phyloP scores from a whole-genome alignment of 2,797 vertebrate species.

The Pseudochaenichthys georgianus region DNA sequence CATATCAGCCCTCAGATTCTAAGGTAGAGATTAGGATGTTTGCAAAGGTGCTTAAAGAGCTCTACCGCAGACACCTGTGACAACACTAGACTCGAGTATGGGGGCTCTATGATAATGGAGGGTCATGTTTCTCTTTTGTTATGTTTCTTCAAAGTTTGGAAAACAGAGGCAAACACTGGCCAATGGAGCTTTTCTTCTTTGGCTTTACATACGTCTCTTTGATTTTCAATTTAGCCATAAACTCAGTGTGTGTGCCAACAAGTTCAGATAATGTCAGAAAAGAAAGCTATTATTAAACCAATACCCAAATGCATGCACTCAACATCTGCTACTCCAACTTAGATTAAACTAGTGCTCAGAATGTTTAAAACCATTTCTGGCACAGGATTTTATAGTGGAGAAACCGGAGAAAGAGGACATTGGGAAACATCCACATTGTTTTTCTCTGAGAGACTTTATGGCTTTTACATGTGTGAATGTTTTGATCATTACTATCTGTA shows the following conservation, averaged over 20 bases:
- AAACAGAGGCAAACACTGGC: slow-evolving; percentile 5
- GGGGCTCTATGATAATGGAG: slow-evolving; percentile 16
- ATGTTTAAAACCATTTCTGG: slow-evolving; percentile 62
- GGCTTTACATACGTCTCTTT: slow-evolving; percentile 21
- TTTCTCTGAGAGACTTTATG: slow-evolving; percentile 28
- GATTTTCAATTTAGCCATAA: slow-evolving; percentile 9
- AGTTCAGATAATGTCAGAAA: slow-evolving; percentile 37
- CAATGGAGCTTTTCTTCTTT: slow-evolving; percentile 10
- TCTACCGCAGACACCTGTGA: slow-evolving; percentile 41
- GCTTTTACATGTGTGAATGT: slow-evolving; percentile 54
- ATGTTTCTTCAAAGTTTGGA: not conserved
- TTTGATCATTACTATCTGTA: slow-evolving; percentile 34
- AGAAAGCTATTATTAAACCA: slow-evolving; percentile 24
- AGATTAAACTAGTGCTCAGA: slow-evolving; percentile 54
- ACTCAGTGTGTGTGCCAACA: slow-evolving; percentile 7
- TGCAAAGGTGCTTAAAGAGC: slow-evolving; percentile 10
- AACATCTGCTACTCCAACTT: slow-evolving; percentile 40
- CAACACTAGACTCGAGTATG: slow-evolving; percentile 27
- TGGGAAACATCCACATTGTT: slow-evolving; percentile 28
- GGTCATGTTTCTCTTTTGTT: not conserved
- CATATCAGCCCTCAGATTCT: slow-evolving; percentile 6
- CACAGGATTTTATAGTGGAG: slow-evolving; percentile 27
- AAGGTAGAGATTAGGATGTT: slow-evolving; percentile 34
- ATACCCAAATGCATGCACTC: slow-evolving; percentile 19
- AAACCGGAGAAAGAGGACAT: slow-evolving; percentile 26